Base-by-base conservation (phyloP, 2,113 vertebrate genomes). In the Pluvianellus socialis region DNA sequence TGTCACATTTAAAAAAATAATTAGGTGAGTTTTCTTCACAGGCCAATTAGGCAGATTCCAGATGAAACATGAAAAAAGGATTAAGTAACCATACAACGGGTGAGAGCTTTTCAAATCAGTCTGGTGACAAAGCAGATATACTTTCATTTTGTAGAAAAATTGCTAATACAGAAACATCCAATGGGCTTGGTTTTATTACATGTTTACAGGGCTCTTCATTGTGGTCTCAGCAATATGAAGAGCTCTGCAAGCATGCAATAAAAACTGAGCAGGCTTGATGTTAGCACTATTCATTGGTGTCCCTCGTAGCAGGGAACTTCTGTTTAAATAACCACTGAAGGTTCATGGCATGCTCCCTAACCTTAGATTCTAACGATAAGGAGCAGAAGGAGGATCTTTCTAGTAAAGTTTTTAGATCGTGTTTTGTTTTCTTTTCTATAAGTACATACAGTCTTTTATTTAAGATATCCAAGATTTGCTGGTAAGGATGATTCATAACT, bases 401-500 rank as follows among this genome's bases (percentile, higher is more conserved):
- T 91, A 52, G 77, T 92, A 71, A 88, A 92, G 71, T 76, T 94
- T 95, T 96, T 71, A 96, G 94, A 87, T 92, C 3, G 1, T 88
- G 67, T 94, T 95, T 95, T 97, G 94, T 96, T 96, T 97, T 97
- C 90, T 97, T 98, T 97, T 97, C 96, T 96, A 86, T 98, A 97
- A 98, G 95, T 96, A 96, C 95, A 96, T 97, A 85, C 97, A 97
- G 96, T 95, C 92, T 98, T 98, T 97, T 97, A 96, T 98, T 98
- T 98, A 96, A 97, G 97, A 97, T 98, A 97, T 98, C 95, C 97
- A 97, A 96, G 96, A 98, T 97, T 77, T 98, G 92, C 97, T 97
- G 98, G 98, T 98, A 97, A 97, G 94, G 97, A 98, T 98, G 98
- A 98, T 98, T 98, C 98, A 98, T 98, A 98, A 97, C 97, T 28